phyloP scores from a whole-genome alignment of 2,113 vertebrate genomes.

The Alces alces region DNA sequence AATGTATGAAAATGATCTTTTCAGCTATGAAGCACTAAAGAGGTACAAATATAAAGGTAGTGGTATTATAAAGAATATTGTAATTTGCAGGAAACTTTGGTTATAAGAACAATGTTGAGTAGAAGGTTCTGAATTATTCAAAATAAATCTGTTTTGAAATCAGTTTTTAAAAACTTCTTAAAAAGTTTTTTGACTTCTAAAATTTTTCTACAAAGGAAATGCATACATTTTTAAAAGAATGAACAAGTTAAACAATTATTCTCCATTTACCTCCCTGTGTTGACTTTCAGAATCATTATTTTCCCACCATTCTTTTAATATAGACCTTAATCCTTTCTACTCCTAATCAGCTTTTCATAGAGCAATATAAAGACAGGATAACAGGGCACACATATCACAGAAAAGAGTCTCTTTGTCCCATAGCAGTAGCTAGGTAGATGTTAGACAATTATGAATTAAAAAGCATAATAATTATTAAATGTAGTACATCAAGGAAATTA shows the following conservation, averaged over 20 bases:
- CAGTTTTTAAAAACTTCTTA: neutral
- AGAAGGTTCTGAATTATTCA: neutral
- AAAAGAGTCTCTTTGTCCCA: conserved; percentile 38
- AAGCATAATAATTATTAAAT: conserved; percentile 36
- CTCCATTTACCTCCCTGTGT: conserved; percentile 11
- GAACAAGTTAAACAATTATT: conserved; percentile 7
- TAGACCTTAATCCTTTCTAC: conserved; percentile 19
- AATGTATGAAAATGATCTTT: neutral
- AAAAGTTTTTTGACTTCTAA: neutral
- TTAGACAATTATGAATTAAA: conserved; percentile 42
- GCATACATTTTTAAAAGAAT: conserved; percentile 15
- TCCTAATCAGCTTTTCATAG: conserved; percentile 41
- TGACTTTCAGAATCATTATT: conserved; percentile 39
- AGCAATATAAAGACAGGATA: conserved; percentile 6
- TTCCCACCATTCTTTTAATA: conserved; percentile 36
- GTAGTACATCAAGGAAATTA: conserved; percentile 31
- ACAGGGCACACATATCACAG: neutral
- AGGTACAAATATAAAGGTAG: neutral
- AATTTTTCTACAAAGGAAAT: neutral
- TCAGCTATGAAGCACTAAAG: neutral
- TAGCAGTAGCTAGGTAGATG: conserved; percentile 17
- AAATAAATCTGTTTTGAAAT: neutral
- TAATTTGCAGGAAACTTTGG: neutral
- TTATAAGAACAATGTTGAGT: neutral
- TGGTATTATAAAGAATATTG: neutral